Evolutionary conservation across 2,113 vertebrate genomes (phyloP).

Genomic region (Eonycteris spelaea): DNA sequence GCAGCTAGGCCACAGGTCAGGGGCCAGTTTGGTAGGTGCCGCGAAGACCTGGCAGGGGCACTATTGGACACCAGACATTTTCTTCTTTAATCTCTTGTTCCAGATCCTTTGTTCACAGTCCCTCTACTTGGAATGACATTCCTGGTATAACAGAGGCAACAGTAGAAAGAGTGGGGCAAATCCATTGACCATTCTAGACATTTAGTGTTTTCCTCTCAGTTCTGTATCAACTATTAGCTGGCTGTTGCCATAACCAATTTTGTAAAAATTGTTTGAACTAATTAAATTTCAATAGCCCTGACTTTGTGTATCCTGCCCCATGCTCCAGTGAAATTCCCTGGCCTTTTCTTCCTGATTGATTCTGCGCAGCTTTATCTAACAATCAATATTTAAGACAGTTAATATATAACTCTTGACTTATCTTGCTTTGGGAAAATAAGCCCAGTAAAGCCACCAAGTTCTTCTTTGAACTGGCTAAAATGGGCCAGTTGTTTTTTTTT

Average conservation of each 20-base stretch:
- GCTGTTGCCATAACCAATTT: not conserved
- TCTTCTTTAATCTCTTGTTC: not conserved
- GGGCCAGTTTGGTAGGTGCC: not conserved
- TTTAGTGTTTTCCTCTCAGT: not conserved
- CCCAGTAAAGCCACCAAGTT: not conserved
- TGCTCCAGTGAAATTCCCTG: constrained; percentile 1
- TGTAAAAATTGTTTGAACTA: constrained; percentile 23
- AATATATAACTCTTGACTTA: constrained; percentile 1
- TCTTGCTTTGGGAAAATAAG: constrained; percentile 27
- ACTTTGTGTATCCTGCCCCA: constrained; percentile 20
- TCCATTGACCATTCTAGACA: not conserved
- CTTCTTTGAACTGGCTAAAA: not conserved
- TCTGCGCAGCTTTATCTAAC: constrained; percentile 33
- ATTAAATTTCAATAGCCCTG: constrained; percentile 34
- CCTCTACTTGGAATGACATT: not conserved
- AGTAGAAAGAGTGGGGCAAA: not conserved
- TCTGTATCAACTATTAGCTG: not conserved
- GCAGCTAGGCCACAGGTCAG: not conserved
- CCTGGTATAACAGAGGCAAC: not conserved
- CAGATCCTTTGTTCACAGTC: not conserved
- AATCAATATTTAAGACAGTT: constrained; percentile 50
- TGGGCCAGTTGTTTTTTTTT: no score
- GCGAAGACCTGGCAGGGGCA: not conserved
- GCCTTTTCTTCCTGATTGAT: constrained; percentile 35
- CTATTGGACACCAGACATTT: not conserved